Conservation (phyloP, 2,888 invertebrate genomes). For the Escarpia spicata region DNA sequence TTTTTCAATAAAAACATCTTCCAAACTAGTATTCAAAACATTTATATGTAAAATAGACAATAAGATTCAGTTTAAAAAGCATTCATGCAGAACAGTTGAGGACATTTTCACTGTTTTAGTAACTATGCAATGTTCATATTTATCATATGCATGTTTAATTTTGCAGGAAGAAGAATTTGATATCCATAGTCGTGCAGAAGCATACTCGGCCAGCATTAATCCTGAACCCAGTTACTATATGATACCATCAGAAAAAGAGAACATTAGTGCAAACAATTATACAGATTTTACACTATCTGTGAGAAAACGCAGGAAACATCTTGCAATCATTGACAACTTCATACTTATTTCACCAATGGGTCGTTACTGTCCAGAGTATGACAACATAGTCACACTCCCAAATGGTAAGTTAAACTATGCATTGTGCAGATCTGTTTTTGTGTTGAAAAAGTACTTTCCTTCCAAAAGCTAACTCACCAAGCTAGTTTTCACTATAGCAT, state of each 20-base stretch:
- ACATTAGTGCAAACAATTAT: not conserved
- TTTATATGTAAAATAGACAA: too few species aligned
- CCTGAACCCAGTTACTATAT: slow-evolving; percentile 45
- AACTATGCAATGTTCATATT: not conserved
- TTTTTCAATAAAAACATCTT: not conserved
- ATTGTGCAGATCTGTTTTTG: not conserved
- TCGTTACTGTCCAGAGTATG: not conserved
- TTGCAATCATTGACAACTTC: slow-evolving; percentile 17
- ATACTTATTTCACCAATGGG: slow-evolving; percentile 1
- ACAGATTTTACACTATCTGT: not conserved
- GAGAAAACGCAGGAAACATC: not conserved
- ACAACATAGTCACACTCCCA: not conserved
- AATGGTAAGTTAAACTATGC: slow-evolving; percentile 7
- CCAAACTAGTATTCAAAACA: too few species aligned
- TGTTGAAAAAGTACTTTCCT: not conserved
- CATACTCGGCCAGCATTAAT: slow-evolving; percentile 45
- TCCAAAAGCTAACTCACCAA: too few species aligned
- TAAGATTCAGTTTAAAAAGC: not conserved
- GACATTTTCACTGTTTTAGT: not conserved
- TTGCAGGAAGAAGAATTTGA: slow-evolving; percentile 51
- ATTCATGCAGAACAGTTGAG: not conserved
- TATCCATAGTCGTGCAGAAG: slow-evolving; percentile 52
- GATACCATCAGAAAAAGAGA: not conserved
- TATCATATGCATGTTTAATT: not conserved
- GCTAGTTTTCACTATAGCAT: too few species aligned